phyloP scores from a whole-genome alignment of 2,113 vertebrate species.

The Hippolais icterina region DNA sequence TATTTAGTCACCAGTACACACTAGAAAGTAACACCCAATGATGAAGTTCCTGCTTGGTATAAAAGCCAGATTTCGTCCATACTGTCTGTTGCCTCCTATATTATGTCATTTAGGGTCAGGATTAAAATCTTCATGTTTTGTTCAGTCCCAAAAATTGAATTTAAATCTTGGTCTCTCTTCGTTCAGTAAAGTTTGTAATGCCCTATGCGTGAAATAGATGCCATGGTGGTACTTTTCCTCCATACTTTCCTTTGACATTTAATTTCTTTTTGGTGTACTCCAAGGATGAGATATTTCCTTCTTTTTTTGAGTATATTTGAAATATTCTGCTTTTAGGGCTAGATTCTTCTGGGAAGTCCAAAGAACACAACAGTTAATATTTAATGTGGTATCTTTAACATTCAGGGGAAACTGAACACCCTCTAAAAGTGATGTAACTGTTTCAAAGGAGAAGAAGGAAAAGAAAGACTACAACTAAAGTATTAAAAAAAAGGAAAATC shows the following conservation, averaged over 20 bases:
- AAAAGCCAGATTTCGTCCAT: not conserved
- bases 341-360: not conserved
- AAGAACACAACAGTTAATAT: not conserved
- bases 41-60: not conserved
- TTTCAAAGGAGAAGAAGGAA: too few relatives aligned
- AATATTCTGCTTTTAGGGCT: not conserved
- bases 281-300: not conserved
- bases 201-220: not conserved
- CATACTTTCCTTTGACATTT: not conserved
- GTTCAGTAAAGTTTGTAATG: not conserved
- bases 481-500: too few relatives aligned
- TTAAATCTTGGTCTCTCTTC: not conserved
- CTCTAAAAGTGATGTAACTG: too few relatives aligned
- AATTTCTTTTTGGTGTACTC: not conserved
- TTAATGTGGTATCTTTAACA: too few relatives aligned
- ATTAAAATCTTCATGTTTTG: not conserved
- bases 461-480: too few relatives aligned
- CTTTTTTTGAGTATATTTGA: not conserved
- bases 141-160: not conserved
- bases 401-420: too few relatives aligned
- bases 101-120: not conserved
- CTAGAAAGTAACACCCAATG: not conserved
- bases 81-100: not conserved
- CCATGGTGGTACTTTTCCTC: not conserved
- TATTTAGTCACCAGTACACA: not conserved